A percentile compares a stretch with the other conserved stretches of the same genome.
Conservation (phyloP, 1,140 invertebrate genomes). For the Drosophila azteca region DNA sequence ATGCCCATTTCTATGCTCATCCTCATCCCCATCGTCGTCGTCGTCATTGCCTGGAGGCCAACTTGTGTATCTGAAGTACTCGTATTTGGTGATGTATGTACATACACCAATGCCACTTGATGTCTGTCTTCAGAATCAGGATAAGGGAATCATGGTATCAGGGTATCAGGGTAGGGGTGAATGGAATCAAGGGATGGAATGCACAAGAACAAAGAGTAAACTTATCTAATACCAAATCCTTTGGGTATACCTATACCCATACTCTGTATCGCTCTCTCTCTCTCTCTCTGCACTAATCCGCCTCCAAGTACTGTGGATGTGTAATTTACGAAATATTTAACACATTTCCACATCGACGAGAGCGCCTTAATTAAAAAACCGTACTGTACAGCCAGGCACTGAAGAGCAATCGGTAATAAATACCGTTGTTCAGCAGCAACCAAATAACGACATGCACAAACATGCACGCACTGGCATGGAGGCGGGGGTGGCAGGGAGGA, state of each 20-base stretch:
- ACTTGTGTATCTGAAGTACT: conserved; percentile 57
- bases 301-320: too few relatives aligned
- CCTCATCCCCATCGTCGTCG: not conserved
- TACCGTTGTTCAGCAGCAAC: conserved; percentile 41
- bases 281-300: too few relatives aligned
- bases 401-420: conserved; percentile 58
- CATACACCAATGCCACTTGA: conserved; percentile 63
- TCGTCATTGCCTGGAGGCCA: not conserved
- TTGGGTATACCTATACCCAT: too few relatives aligned
- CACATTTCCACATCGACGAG: conserved; percentile 44
- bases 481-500: too few relatives aligned
- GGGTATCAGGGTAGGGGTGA: too few relatives aligned
- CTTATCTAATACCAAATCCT: too few relatives aligned
- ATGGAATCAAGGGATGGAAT: conserved; percentile 11
- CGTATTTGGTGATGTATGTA: conserved; percentile 62
- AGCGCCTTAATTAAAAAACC: conserved; percentile 76
- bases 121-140: conserved; percentile 57
- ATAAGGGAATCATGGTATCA: too few relatives aligned
- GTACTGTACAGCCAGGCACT: conserved; percentile 42
- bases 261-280: too few relatives aligned
- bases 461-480: conserved; percentile 4
- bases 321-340: conserved; percentile 18
- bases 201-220: too few relatives aligned
- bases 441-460: conserved; percentile 28
- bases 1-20: not conserved